Evolutionary conservation across 2,113 vertebrate genomes (phyloP).

Genomic region (Spermophilus dauricus): DNA sequence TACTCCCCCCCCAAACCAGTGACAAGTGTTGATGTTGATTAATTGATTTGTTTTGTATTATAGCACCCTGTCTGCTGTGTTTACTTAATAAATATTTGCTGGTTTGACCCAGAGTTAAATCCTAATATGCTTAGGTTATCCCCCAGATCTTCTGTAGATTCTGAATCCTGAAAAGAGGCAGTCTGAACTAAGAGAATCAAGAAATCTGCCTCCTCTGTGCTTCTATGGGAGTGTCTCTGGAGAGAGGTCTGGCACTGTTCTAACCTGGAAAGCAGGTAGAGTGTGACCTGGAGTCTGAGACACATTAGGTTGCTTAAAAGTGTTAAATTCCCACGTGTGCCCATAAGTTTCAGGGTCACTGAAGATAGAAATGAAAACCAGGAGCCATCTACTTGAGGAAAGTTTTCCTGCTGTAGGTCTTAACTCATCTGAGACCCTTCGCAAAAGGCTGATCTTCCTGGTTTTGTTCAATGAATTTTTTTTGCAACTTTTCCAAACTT

Average conservation of each 20-base stretch:
- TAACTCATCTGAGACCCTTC: background rate
- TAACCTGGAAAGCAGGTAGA: background rate
- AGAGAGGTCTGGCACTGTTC: rapidly evolving
- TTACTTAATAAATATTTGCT: constrained; percentile 66
- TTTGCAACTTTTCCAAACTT: background rate
- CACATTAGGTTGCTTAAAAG: background rate
- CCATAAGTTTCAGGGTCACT: background rate
- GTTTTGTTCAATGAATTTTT: background rate
- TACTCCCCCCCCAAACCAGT: background rate
- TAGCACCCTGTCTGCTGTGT: background rate
- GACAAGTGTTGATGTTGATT: background rate
- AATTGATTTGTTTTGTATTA: background rate
- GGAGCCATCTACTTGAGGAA: background rate
- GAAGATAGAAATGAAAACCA: background rate
- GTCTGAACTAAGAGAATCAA: background rate
- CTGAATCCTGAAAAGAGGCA: background rate
- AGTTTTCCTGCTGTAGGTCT: background rate
- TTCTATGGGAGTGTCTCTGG: background rate
- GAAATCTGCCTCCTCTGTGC: background rate
- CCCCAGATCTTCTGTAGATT: background rate
- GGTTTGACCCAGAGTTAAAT: background rate
- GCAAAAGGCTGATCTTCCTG: background rate
- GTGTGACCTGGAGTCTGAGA: background rate
- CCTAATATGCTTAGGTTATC: background rate
- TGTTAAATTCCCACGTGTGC: too few species aligned